These are phyloP conservation scores for Patella ulyssiponensis DNA, from an alignment of 2,888 invertebrate species.

Conservation along the genomic window DNA sequence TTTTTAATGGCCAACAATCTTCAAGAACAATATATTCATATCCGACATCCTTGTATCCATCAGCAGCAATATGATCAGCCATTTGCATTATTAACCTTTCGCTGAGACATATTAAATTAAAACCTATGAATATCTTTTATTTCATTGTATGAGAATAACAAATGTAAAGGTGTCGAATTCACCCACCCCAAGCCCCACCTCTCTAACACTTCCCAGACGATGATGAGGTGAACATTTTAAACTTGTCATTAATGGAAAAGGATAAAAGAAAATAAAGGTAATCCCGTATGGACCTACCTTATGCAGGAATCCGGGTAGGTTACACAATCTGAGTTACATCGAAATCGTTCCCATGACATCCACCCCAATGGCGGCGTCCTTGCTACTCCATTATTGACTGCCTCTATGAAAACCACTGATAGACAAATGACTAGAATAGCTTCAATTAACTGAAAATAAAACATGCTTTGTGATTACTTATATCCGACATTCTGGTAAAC, in stretches of 20 bases:
- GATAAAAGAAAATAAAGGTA: too few relatives aligned
- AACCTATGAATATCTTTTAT: not conserved
- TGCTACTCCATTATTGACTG: slow-evolving; percentile 59
- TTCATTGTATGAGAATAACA: too few relatives aligned
- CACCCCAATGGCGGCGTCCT: slow-evolving; percentile 62
- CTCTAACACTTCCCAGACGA: too few relatives aligned
- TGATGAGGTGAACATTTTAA: too few relatives aligned
- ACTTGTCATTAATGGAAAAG: too few relatives aligned
- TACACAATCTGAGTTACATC: slow-evolving; percentile 54
- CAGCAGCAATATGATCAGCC: slow-evolving; percentile 76
- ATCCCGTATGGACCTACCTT: slow-evolving; percentile 33
- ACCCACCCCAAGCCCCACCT: too few relatives aligned
- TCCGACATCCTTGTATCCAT: slow-evolving; percentile 90
- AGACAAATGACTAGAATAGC: not conserved
- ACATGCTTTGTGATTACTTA: too few relatives aligned
- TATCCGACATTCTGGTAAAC: not conserved
- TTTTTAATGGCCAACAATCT: slow-evolving; percentile 92
- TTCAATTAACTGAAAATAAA: not conserved
- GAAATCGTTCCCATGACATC: slow-evolving; percentile 60
- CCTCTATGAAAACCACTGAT: slow-evolving; percentile 3
- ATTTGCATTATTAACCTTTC: slow-evolving; percentile 40
- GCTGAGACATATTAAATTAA: slow-evolving; percentile 62
- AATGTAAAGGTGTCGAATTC: too few relatives aligned
- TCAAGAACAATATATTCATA: slow-evolving; percentile 83
- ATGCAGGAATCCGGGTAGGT: slow-evolving; percentile 56